phyloP scores from a whole-genome alignment of 2,113 vertebrate genomes.

The Nerophis ophidion region DNA sequence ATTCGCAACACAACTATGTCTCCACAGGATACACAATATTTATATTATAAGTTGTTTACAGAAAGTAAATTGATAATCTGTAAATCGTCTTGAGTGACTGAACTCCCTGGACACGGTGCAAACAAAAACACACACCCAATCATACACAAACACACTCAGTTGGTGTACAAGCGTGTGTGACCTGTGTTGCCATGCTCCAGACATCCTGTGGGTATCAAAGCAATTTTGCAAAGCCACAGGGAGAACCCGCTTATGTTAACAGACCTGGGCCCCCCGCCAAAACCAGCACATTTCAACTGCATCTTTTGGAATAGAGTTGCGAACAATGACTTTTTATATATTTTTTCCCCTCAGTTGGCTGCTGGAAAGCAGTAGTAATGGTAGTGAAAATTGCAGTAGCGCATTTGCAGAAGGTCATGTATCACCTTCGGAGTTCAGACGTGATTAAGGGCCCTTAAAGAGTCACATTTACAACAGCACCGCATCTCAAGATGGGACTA shows the following conservation, averaged over 20 bases:
- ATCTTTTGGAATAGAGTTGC: constrained; percentile 19
- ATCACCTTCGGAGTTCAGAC: constrained; percentile 42
- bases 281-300: constrained; percentile 57
- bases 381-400: constrained; percentile 64
- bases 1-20: neutral
- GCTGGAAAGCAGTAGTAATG: constrained; percentile 20
- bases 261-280: constrained; percentile 59
- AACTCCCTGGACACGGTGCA: neutral
- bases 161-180: constrained; percentile 33
- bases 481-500: too few relatives aligned
- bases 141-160: constrained; percentile 11
- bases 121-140: constrained; percentile 10
- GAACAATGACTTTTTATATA: constrained; percentile 8
- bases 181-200: constrained; percentile 36
- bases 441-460: constrained; percentile 50
- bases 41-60: constrained; percentile 31
- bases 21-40: neutral
- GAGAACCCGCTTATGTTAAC: constrained; percentile 55
- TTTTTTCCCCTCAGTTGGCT: constrained; percentile 16
- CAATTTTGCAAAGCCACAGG: constrained; percentile 40
- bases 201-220: constrained; percentile 63
- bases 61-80: constrained; percentile 18
- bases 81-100: constrained; percentile 7
- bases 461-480: constrained; percentile 8
- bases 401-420: constrained; percentile 56